Evolutionary conservation across 2,797 vertebrate genomes (phyloP), one percentile per base, ranked within the genome.

Genomic region (Philypnodon macrostomus): DNA sequence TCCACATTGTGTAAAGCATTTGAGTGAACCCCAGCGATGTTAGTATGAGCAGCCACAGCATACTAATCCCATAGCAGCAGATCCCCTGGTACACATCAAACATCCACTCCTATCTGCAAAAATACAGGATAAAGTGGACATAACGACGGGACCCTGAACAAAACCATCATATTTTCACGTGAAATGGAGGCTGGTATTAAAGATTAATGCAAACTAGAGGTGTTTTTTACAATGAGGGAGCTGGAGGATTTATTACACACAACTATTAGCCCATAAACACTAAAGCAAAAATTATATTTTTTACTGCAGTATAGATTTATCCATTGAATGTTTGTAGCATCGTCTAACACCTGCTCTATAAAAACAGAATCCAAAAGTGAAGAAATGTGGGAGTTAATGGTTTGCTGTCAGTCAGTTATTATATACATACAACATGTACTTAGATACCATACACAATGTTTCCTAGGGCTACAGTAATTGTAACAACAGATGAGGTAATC

Each of bases 161-260:
- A 7, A 19, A n/a, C 53, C 38, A 26, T 29, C 16, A 7, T 67
- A 53, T 69, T 57, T 70, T 37, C 19, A 52, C 63, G 47, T 41
- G 45, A 63, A 62, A 63, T 38, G 2, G 40, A 63, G 66, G 53
- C 67, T 52, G 21, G 42, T 11, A 54, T 82, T 32, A 68, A 74
- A 58, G 38, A 72, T 72, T 72, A 50, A 73, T 58, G 27, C 13
- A 37, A 34, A 56, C 32, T 31, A 41, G 35, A 32, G 33, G 31
- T 19, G 27, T 58, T 26, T 27, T 45, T 38, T 53, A 58, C 30
- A 14, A 30, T 26, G 47, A 58, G 10, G 50, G 10, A 19, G 17
- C 13, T 13, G 9, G 38, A 13, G 16, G 38, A n/a, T 1, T n/a
- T 40, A 13, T 40, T 19, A 18, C 9, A 18, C 18, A 10, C 16